Evolutionary conservation across 2,113 vertebrate species (phyloP), one percentile per base, ranked within the genome.

Genomic region (Neolamprologus sp.): DNA sequence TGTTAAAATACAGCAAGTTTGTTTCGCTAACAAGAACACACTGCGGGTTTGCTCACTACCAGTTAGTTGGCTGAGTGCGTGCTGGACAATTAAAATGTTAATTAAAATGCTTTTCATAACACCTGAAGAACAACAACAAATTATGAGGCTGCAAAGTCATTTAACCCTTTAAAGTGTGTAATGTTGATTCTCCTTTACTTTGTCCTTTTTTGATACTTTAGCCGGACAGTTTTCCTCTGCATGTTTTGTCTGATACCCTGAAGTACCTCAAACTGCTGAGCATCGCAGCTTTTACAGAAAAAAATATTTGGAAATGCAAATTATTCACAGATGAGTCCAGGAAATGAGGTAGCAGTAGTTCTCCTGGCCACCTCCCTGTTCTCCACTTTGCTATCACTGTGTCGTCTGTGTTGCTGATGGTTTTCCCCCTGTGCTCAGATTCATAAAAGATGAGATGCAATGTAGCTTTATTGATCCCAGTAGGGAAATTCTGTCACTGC

Each of bases 381-480:
- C n/a, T 12, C 79, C 2, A 3, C 82, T 31, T 60, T 80, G 35
- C n/a, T 42, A 35, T n/a, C 12, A 35, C 13, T 19, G 10, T 80
- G 75, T 80, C 85, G 53, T 75, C 85, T 80, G 71, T 84, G 45
- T 83, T 23, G 63, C 31, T 16, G 63, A 85, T 42, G 81, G 35
- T 40, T 83, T 83, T 54, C 51, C 37, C 71, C 55, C 83, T 51
- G 85, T 89, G 87, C 81, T 68, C 40, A 47, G 82, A 89, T 86
- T 89, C 80, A 75, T 90, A 90, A 87, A 90, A 81, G 57, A 86
- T 83, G 79, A 92, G 80, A 79, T 81, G 45, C 80, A 85, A 91
- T 91, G 84, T 85, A 87, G 71, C 40, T 83, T 92, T 85, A 88
- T 92, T 87, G 65, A 91, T 91, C 81, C 83, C 85, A 81, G 33